Percentiles rank a stretch among this genome's conserved stretches.
phyloP scores from a whole-genome alignment of 2,113 vertebrate species.

The Hypanus sabinus region DNA sequence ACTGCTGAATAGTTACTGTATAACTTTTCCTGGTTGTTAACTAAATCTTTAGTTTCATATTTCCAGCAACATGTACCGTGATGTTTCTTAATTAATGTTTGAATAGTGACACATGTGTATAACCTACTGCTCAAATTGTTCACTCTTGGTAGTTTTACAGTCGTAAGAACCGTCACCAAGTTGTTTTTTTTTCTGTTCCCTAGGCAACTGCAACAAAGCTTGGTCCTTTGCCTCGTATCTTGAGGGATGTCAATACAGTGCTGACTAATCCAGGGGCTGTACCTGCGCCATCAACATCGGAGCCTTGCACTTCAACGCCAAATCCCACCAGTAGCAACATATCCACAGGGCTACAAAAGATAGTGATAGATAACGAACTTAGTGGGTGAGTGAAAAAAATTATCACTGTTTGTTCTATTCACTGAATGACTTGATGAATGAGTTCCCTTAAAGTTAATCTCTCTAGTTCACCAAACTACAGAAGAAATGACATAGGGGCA shows the following conservation, averaged over 20 bases:
- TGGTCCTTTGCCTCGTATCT: conserved; percentile 84
- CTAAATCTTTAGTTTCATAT: no score
- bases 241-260: conserved; percentile 80
- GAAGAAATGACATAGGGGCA: background rate
- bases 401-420: background rate
- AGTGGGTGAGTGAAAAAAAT: conserved; percentile 69
- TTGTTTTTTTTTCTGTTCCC: conserved; percentile 1
- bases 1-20: no score
- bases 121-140: background rate
- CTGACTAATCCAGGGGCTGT: conserved; percentile 76
- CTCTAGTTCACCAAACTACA: background rate
- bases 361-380: conserved; percentile 91
- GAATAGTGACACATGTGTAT: background rate
- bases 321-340: conserved; percentile 71
- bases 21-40: no score
- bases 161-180: background rate
- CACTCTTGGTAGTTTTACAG: background rate
- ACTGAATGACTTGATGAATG: background rate
- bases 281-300: conserved; percentile 62
- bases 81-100: background rate
- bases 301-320: conserved; percentile 67
- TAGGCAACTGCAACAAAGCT: conserved; percentile 79
- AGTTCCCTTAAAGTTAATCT: background rate
- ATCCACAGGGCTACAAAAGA: conserved; percentile 87
- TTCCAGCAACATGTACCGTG: no score